Percentiles rank a stretch among this genome's conserved stretches.
Evolutionary conservation across 2,797 vertebrate genomes (phyloP).

Genomic region (Tragelaphus eurycerus): DNA sequence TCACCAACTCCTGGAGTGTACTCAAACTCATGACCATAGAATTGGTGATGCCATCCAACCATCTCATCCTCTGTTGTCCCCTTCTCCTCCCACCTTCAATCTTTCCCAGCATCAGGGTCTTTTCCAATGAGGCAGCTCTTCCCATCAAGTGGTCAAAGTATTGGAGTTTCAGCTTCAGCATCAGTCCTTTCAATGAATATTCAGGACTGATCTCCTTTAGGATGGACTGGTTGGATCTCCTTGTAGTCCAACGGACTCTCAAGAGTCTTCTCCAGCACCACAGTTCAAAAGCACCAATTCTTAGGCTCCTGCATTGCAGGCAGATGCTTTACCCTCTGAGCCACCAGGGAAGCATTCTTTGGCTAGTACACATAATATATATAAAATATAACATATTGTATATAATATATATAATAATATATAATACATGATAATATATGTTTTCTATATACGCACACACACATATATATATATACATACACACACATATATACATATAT

Average conservation of each 20-base stretch:
- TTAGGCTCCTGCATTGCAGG: not conserved
- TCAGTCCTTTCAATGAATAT: not conserved
- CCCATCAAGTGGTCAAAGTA: not conserved
- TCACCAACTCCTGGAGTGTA: not conserved
- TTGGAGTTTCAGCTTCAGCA: not conserved
- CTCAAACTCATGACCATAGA: not conserved
- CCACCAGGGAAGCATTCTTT: not conserved
- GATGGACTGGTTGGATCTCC: not conserved
- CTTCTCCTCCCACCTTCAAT: rapidly evolving
- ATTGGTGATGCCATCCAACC: not conserved
- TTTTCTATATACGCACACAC: rapidly evolving
- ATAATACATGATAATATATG: not conserved
- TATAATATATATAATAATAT: not conserved
- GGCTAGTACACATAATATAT: not conserved
- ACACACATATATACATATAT: rapidly evolving
- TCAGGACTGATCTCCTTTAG: not conserved
- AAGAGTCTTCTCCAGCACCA: not conserved
- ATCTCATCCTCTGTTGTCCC: rapidly evolving
- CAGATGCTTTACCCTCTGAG: no score
- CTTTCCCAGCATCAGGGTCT: not conserved
- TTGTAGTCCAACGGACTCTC: not conserved
- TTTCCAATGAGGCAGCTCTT: not conserved
- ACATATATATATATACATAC: rapidly evolving
- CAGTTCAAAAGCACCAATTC: not conserved
- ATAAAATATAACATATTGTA: not conserved